Evolutionary conservation across 2,888 invertebrate species (phyloP), one percentile per base, ranked within the genome.

Genomic region (Noctua janthe): DNA sequence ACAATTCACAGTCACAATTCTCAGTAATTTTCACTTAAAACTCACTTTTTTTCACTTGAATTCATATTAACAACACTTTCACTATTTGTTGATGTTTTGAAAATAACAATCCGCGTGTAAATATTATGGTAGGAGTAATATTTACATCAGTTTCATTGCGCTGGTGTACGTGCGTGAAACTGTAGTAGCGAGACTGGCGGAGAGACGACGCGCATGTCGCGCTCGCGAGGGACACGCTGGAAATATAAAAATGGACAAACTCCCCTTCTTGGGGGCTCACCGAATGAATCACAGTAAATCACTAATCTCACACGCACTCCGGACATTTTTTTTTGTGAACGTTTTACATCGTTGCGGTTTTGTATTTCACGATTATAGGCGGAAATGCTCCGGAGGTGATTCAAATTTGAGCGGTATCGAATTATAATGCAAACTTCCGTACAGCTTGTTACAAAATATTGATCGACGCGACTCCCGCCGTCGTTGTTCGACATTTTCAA

Each of bases 221-320:
- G 64, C 64, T 64, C 64, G 64, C 93, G 94, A 95, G 96, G 95
- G 96, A 95, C 94, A 93, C 95, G 95, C 92, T 95, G 95, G 96
- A 97, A 97, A 96, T 97, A 96, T 97, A 97, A 97, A 97, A 97
- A 96, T 96, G 96, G 94, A 96, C 94, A 95, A 95, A 95, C 96
- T 97, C 97, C 96, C 97, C 97, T 97, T 96, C 96, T 91, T 88
- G 93, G 92, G 95, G 95, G 95, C 94, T 95, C 95, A 95, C 94
- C 95, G 93, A 92, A 96, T 96, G 96, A 96, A 96, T 97, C 97
- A 97, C 96, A 91, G 94, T 94, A 93, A 94, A 94, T 92, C 93
- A 95, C 93, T 91, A 91, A 94, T 92, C 92, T 92, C 92, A 92
- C 91, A 92, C 89, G 91, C 91, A 92, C 90, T 92, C 85, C 88